Percentiles rank a stretch among this genome's conserved stretches.
phyloP scores from a whole-genome alignment of 2,797 vertebrate species.

The Coregonus sp. region DNA sequence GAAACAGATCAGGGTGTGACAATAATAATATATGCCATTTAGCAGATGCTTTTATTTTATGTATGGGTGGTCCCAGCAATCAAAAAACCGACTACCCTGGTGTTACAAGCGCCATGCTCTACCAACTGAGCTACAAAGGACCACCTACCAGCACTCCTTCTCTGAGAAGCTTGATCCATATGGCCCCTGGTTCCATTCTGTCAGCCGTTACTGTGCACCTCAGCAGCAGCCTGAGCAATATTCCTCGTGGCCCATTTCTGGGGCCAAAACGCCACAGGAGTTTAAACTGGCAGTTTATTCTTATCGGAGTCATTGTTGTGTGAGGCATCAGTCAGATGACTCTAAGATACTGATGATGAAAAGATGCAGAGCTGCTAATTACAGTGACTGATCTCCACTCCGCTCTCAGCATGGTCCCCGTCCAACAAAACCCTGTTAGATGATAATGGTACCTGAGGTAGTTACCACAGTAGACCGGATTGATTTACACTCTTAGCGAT shows the following conservation, averaged over 20 bases:
- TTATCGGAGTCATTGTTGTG: neutral
- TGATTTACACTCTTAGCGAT: slow-evolving; percentile 36
- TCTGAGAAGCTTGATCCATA: too few relatives aligned
- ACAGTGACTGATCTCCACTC: slow-evolving; percentile 17
- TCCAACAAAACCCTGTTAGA: slow-evolving; percentile 15
- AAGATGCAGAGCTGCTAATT: slow-evolving; percentile 29
- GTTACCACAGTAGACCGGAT: slow-evolving; percentile 16
- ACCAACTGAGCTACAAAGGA: too few relatives aligned
- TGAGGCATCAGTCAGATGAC: neutral
- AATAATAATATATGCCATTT: too few relatives aligned
- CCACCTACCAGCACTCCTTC: too few relatives aligned
- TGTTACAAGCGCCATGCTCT: too few relatives aligned
- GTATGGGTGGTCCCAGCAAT: too few relatives aligned
- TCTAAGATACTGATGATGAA: slow-evolving; percentile 7
- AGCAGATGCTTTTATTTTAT: too few relatives aligned
- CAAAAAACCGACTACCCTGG: too few relatives aligned
- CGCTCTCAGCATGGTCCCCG: slow-evolving; percentile 15
- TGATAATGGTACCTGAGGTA: slow-evolving; percentile 31
- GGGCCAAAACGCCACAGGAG: neutral
- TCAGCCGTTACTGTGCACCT: too few relatives aligned
- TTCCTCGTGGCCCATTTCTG: too few relatives aligned
- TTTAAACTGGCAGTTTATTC: neutral
- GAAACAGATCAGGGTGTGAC: too few relatives aligned
- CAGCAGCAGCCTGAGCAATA: neutral
- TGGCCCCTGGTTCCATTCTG: too few relatives aligned